Evolutionary conservation across 2,888 invertebrate genomes (phyloP).

Genomic region (Dolichomitus sp.): DNA sequence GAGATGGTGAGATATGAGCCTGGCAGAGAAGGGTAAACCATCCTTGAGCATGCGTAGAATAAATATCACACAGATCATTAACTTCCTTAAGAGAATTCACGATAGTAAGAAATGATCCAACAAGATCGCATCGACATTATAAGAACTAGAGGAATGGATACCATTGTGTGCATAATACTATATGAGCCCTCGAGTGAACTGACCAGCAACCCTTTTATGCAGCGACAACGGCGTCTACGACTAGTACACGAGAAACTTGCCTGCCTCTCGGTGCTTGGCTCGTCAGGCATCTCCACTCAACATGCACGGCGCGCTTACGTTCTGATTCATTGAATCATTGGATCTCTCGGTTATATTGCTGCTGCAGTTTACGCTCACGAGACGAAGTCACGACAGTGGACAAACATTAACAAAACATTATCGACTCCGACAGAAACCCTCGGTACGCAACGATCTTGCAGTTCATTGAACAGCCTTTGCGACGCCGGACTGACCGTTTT

Average conservation of each 20-base stretch:
- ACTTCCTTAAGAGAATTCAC: not conserved
- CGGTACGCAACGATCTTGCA: slow-evolving; percentile 11
- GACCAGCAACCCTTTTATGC: slow-evolving; percentile 56
- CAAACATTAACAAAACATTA: slow-evolving; percentile 72
- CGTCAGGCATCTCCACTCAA: slow-evolving; percentile 51
- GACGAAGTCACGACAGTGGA: slow-evolving; percentile 70
- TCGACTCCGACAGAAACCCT: slow-evolving; percentile 34
- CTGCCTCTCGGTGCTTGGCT: slow-evolving; percentile 42
- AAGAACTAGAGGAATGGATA: slow-evolving; percentile 40
- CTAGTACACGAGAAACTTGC: slow-evolving; percentile 25
- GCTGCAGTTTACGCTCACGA: slow-evolving; percentile 46
- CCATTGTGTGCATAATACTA: slow-evolving; percentile 30
- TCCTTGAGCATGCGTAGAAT: slow-evolving; percentile 29
- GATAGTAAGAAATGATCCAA: not conserved
- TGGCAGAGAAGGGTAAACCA: slow-evolving; percentile 31
- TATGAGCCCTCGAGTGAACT: slow-evolving; percentile 52
- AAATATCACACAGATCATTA: not conserved
- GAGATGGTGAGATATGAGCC: slow-evolving; percentile 44
- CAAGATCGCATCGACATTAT: not conserved
- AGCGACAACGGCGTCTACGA: slow-evolving; percentile 41
- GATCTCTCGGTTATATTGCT: slow-evolving; percentile 48
- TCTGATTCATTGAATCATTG: slow-evolving; percentile 76
- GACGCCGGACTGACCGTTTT: slow-evolving; percentile 20
- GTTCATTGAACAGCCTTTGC: slow-evolving; percentile 30
- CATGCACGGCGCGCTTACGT: slow-evolving; percentile 63